These are phyloP conservation scores for Pseudomyrmex sp. DNA, from an alignment of 1,140 invertebrate species.

Conservation along the genomic window DNA sequence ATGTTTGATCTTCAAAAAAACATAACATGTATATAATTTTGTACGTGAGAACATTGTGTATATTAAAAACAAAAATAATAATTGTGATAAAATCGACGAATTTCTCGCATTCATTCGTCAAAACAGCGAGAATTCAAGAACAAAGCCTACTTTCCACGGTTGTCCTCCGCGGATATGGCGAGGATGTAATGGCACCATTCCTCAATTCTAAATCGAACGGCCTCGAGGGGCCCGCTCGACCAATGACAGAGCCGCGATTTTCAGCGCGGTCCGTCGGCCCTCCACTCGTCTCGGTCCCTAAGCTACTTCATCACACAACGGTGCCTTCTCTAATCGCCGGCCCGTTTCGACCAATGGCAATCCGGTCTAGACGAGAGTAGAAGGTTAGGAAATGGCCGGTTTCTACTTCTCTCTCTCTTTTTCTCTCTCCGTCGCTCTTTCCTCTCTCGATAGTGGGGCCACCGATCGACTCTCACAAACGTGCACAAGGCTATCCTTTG, in stretches of 20 bases:
- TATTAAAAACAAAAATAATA: background rate
- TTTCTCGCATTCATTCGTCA: constrained; percentile 43
- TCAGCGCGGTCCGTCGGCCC: constrained; percentile 55
- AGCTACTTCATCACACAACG: constrained; percentile 61
- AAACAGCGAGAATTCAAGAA: constrained; percentile 61
- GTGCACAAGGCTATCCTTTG: constrained; percentile 81
- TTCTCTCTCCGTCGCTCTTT: constrained; percentile 1
- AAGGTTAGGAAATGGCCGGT: constrained; percentile 77
- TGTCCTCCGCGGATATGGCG: constrained; percentile 59
- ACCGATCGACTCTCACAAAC: constrained; percentile 62
- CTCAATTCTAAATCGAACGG: constrained; percentile 81
- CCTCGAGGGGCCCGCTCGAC: constrained; percentile 74
- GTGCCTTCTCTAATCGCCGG: constrained; percentile 76
- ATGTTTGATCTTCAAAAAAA: background rate
- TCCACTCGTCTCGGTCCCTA: constrained; percentile 53
- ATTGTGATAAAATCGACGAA: constrained; percentile 4
- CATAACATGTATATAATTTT: background rate
- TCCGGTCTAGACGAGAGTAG: constrained; percentile 73
- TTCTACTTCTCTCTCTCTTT: constrained; percentile 28
- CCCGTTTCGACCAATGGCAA: constrained; percentile 78
- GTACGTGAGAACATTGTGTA: too few species aligned
- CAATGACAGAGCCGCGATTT: constrained; percentile 74
- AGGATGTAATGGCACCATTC: constrained; percentile 77
- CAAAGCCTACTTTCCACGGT: constrained; percentile 65
- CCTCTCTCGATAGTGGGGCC: constrained; percentile 70